These are phyloP conservation scores for Spheniscus humboldti DNA, from an alignment of 2,797 vertebrate species.

Conservation along the genomic window DNA sequence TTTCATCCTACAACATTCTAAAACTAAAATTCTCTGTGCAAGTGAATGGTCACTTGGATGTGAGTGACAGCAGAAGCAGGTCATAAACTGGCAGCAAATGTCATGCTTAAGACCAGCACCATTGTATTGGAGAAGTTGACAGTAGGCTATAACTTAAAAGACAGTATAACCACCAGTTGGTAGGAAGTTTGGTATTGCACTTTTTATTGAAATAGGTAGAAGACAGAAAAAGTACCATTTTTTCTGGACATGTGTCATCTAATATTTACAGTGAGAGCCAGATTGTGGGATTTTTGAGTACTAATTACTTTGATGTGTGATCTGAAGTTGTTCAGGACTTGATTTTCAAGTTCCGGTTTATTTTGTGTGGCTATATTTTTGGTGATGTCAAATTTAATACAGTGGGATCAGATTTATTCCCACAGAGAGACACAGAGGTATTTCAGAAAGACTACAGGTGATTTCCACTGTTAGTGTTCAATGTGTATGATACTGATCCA, in stretches of 20 bases:
- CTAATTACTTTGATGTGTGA: neutral
- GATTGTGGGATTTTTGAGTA: neutral
- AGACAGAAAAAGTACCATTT: neutral
- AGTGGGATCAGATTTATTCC: neutral
- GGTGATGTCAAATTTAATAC: neutral
- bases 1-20: neutral
- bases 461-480: neutral
- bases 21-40: neutral
- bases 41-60: neutral
- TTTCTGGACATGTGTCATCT: neutral
- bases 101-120: neutral
- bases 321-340: neutral
- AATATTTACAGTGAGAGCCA: neutral
- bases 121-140: neutral
- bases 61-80: constrained; percentile 14
- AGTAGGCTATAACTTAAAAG: neutral
- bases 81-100: neutral
- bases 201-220: neutral
- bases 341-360: neutral
- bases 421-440: neutral
- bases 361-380: neutral
- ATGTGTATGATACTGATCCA: neutral
- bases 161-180: neutral
- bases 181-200: neutral
- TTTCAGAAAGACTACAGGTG: neutral